These are phyloP conservation scores for Thermophis baileyi DNA, from an alignment of 2,113 vertebrate genomes.

Conservation along the genomic window DNA sequence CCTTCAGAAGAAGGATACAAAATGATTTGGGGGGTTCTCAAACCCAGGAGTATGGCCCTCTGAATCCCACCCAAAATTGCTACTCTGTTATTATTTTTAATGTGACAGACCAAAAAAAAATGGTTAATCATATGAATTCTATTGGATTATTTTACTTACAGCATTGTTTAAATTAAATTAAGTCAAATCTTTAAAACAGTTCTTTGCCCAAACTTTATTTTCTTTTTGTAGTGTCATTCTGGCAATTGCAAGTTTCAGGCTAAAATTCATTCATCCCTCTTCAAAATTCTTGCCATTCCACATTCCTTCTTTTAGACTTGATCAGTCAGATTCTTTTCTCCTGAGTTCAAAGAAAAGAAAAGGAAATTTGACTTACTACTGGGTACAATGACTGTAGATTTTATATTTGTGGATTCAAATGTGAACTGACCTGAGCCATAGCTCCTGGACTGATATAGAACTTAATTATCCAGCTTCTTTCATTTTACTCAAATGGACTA, in stretches of 20 bases:
- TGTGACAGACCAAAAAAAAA: background rate
- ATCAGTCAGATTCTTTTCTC: background rate
- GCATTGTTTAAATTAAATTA: background rate
- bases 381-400: background rate
- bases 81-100: background rate
- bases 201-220: background rate
- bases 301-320: background rate
- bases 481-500: background rate
- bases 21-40: background rate
- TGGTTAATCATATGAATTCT: background rate
- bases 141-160: background rate
- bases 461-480: background rate
- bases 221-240: background rate
- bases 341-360: background rate
- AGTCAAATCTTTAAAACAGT: background rate
- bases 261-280: background rate
- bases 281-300: background rate
- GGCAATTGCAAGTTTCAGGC: background rate
- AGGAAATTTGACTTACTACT: background rate
- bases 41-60: background rate
- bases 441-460: background rate
- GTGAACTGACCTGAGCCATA: background rate
- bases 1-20: background rate
- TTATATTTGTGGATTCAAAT: background rate
- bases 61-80: background rate